Percentiles rank a stretch among this genome's conserved stretches.
Conservation (phyloP, 37 sponge, comb jelly and placozoan species). For the Eunapius fragilis region DNA sequence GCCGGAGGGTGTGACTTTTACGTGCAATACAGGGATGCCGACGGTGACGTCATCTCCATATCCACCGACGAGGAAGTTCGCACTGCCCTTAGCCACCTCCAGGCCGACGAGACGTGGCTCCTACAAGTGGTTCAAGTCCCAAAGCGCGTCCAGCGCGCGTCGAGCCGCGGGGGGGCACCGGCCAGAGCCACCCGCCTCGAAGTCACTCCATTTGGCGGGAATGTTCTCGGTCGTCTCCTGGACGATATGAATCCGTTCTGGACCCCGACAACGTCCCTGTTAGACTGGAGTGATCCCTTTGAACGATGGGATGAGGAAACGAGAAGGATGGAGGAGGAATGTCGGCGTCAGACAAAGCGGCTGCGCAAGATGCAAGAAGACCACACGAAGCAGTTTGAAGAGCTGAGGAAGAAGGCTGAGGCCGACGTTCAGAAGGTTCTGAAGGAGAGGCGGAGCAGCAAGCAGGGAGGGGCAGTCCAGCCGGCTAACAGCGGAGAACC, state of each 20-base stretch:
- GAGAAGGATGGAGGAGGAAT: background rate
- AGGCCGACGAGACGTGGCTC: constrained; percentile 10
- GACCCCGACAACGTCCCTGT: background rate
- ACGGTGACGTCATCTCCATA: constrained; percentile 51
- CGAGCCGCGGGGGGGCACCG: background rate
- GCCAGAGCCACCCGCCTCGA: background rate
- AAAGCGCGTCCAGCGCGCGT: background rate
- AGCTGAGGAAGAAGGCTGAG: constrained; percentile 7
- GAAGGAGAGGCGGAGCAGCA: background rate
- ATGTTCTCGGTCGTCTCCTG: background rate
- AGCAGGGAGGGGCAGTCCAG: no score
- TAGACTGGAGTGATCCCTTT: background rate
- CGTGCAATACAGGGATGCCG: constrained; percentile 30
- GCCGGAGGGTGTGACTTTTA: background rate
- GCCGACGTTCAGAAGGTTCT: background rate
- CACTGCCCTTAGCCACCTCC: constrained; percentile 20
- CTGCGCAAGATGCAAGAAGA: background rate
- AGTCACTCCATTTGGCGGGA: background rate
- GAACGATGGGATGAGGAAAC: no score
- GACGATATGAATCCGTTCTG: constrained; percentile 13
- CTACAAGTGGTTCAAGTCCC: background rate
- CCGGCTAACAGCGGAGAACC: constrained; percentile 1
- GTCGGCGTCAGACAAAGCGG: background rate
- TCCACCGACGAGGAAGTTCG: constrained; percentile 49
- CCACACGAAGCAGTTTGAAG: background rate